Conservation (phyloP, 2,797 vertebrate species). For the Trachops cirrhosus region DNA sequence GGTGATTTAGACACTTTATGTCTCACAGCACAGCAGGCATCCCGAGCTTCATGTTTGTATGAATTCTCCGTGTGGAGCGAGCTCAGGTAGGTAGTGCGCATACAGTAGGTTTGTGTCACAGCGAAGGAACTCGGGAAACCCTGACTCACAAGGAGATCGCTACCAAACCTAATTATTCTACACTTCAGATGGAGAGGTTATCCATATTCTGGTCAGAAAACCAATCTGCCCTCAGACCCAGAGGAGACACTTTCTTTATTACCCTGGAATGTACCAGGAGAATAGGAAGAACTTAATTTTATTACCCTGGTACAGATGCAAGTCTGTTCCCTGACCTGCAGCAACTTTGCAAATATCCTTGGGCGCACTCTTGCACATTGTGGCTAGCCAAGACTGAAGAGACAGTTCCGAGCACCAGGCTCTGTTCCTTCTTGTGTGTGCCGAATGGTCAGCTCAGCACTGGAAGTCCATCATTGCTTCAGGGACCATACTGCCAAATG, state of each 20-base stretch:
- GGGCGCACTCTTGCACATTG: neutral
- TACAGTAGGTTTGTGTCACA: neutral
- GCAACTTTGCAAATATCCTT: neutral
- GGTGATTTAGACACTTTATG: neutral
- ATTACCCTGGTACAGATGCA: neutral
- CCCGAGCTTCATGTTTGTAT: neutral
- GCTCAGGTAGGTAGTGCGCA: fast-evolving
- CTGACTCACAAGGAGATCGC: neutral
- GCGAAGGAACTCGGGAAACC: neutral
- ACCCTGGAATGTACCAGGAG: neutral
- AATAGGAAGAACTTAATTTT: neutral
- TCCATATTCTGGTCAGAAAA: neutral
- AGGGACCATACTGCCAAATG: neutral
- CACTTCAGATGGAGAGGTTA: neutral
- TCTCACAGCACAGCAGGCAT: neutral
- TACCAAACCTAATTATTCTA: neutral
- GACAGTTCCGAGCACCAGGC: neutral
- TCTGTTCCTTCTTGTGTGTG: neutral
- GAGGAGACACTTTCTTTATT: neutral
- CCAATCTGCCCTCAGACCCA: neutral
- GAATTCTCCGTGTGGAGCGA: fast-evolving
- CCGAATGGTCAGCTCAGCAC: neutral
- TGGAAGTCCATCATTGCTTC: neutral
- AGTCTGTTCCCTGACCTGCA: neutral
- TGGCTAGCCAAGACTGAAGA: neutral